Evolutionary conservation across 2,888 invertebrate genomes (phyloP).

Genomic region (Eumacrocentrus americanus): DNA sequence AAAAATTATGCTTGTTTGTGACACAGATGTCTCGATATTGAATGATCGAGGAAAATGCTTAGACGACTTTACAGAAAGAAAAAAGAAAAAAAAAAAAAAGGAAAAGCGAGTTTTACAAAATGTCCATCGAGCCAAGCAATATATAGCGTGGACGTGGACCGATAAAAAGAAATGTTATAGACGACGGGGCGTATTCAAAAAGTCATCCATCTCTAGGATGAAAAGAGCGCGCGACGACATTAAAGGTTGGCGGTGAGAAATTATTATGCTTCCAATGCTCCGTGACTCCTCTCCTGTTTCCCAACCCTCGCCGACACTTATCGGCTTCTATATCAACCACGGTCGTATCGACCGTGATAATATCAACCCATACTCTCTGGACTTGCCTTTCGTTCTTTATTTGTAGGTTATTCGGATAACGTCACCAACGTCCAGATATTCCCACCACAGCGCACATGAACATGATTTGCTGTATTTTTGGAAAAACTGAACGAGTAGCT

Average conservation of each 20-base stretch:
- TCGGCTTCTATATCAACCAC: no score
- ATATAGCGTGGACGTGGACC: slow-evolving; percentile 3
- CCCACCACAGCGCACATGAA: no score
- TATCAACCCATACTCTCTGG: no score
- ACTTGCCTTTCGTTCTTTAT: slow-evolving; percentile 16
- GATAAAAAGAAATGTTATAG: slow-evolving; percentile 20
- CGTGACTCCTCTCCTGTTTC: not conserved
- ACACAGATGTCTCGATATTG: no score
- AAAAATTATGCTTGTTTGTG: no score
- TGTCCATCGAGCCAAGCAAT: not conserved
- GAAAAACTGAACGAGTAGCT: no score
- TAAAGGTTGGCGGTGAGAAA: slow-evolving; percentile 23
- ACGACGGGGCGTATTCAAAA: slow-evolving; percentile 19
- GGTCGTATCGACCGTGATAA: no score
- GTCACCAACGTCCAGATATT: not conserved
- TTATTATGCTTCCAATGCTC: slow-evolving; percentile 28
- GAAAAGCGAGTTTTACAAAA: slow-evolving; percentile 13
- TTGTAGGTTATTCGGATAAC: slow-evolving; percentile 26
- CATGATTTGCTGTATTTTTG: no score
- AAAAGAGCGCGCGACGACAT: slow-evolving; percentile 20
- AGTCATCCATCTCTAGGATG: slow-evolving; percentile 27
- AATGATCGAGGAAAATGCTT: slow-evolving; percentile 14
- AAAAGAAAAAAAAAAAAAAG: slow-evolving; percentile 21
- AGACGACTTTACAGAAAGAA: slow-evolving; percentile 6
- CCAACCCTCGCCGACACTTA: slow-evolving; percentile 4